phyloP scores from a whole-genome alignment of 2,888 invertebrate genomes.

The Nomada ruficornis region DNA sequence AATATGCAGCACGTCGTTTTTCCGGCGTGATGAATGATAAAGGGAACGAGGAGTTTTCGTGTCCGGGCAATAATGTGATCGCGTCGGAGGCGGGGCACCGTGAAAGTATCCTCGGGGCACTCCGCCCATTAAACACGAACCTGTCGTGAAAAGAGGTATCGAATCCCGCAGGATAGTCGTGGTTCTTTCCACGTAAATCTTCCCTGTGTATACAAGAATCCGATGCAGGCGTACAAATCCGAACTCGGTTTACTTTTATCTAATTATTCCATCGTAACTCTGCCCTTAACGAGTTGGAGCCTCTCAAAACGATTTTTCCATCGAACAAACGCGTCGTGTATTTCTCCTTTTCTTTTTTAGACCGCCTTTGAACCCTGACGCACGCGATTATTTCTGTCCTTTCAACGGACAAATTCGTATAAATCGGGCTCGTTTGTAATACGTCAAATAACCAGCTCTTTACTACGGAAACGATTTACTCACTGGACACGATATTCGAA shows the following conservation, averaged over 20 bases:
- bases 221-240: slow-evolving; percentile 51
- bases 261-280: slow-evolving; percentile 61
- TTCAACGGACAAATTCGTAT: slow-evolving; percentile 71
- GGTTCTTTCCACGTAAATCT: slow-evolving; percentile 57
- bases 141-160: slow-evolving; percentile 66
- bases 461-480: slow-evolving; percentile 33
- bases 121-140: slow-evolving; percentile 74
- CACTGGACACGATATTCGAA: slow-evolving; percentile 3
- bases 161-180: slow-evolving; percentile 50
- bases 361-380: background rate
- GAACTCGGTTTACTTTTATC: slow-evolving; percentile 56
- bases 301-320: background rate
- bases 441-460: slow-evolving; percentile 61
- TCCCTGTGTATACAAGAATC: slow-evolving; percentile 41
- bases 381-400: slow-evolving; percentile 70
- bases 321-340: slow-evolving; percentile 3
- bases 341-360: background rate
- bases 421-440: slow-evolving; percentile 69
- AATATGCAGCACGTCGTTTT: slow-evolving; percentile 48
- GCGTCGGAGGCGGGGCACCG: slow-evolving; percentile 72
- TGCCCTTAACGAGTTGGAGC: slow-evolving; percentile 43
- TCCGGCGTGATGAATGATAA: slow-evolving; percentile 22
- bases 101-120: slow-evolving; percentile 71
- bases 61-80: slow-evolving; percentile 61
- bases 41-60: slow-evolving; percentile 55